Percentiles rank a stretch among this genome's conserved stretches.
Evolutionary conservation across 2,113 vertebrate species (phyloP).

Genomic region (Mionectes macconnelli): DNA sequence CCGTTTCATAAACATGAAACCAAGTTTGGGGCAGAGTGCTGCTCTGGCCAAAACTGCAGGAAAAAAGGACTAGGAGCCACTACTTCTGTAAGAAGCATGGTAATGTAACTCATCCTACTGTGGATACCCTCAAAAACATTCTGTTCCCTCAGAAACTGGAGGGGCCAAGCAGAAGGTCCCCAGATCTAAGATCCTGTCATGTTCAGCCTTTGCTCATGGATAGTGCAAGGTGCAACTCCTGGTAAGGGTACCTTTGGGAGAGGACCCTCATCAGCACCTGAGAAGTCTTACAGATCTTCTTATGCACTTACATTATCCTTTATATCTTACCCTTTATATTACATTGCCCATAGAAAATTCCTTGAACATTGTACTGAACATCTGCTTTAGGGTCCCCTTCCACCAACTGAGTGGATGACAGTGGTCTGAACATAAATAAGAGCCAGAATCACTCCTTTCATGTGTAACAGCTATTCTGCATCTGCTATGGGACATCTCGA

Average conservation of each 20-base stretch:
- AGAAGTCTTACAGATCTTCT: not conserved
- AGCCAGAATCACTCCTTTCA: not conserved
- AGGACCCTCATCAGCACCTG: not conserved
- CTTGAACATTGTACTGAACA: not conserved
- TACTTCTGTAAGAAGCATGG: not conserved
- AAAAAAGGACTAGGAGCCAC: not conserved
- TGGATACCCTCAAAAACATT: not conserved
- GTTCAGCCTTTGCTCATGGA: not conserved
- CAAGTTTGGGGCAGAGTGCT: not conserved
- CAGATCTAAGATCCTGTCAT: not conserved
- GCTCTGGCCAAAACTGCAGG: not conserved
- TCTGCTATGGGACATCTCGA: not conserved
- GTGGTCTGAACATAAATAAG: not conserved
- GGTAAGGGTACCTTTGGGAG: not conserved
- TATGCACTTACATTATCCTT: not conserved
- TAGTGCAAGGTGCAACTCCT: not conserved
- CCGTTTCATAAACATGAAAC: not conserved
- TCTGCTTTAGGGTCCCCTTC: not conserved
- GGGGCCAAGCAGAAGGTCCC: not conserved
- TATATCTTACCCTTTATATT: not conserved
- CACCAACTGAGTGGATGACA: not conserved
- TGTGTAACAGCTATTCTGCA: not conserved
- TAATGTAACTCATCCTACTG: not conserved
- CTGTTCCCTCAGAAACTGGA: not conserved
- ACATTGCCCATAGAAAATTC: not conserved